Percentiles rank a stretch among this genome's conserved stretches.
Conservation (phyloP, 2,797 vertebrate genomes). For the Poeciliopsis gracilis region DNA sequence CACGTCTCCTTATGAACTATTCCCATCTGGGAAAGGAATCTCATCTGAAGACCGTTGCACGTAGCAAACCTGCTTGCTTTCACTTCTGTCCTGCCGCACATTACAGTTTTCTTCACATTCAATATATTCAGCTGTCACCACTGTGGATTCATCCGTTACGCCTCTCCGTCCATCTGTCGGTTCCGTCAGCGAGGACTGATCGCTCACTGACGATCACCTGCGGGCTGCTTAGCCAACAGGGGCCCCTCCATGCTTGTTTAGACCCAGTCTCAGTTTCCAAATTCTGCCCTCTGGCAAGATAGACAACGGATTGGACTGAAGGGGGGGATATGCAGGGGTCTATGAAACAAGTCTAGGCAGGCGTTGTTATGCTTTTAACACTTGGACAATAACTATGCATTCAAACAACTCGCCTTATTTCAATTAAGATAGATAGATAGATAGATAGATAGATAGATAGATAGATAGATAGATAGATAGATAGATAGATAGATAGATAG, state of each 20-base stretch:
- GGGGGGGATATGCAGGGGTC: background rate
- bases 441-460: background rate
- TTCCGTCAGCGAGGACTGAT: background rate
- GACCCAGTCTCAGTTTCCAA: slow-evolving; percentile 31
- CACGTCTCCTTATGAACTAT: slow-evolving; percentile 33
- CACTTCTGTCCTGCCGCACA: background rate
- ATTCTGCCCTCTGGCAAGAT: slow-evolving; percentile 30
- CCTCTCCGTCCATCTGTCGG: background rate
- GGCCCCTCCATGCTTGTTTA: slow-evolving; percentile 26
- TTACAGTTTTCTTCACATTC: background rate
- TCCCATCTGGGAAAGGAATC: slow-evolving; percentile 29
- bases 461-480: too few species aligned
- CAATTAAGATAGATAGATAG: background rate
- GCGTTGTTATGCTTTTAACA: background rate
- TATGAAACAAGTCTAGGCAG: slow-evolving; percentile 22
- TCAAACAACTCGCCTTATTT: background rate
- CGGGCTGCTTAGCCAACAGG: slow-evolving; percentile 14
- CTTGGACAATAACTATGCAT: background rate
- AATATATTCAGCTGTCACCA: background rate
- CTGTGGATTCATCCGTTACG: slow-evolving; percentile 7
- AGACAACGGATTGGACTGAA: slow-evolving; percentile 13
- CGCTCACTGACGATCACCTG: slow-evolving; percentile 40
- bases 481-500: too few species aligned
- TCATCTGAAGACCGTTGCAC: slow-evolving; percentile 9
- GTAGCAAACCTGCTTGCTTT: background rate